Base-by-base conservation (phyloP, 2,888 invertebrate genomes). In the Hemicrepidius hirtus region DNA sequence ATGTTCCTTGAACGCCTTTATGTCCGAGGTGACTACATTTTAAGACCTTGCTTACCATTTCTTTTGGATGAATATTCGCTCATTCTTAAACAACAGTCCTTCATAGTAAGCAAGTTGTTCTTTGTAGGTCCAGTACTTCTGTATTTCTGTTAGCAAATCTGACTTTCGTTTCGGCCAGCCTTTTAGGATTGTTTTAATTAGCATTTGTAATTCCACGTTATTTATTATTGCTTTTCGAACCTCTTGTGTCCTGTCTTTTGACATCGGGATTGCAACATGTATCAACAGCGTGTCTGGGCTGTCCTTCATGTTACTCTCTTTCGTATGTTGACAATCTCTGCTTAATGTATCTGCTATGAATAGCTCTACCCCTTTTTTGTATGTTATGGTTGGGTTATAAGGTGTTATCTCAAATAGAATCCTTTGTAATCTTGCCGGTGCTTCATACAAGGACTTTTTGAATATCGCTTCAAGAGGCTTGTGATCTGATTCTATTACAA, bases 381-480 rank as follows among this genome's bases (percentile, higher is more conserved):
- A 82, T 13, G 53, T 55, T 9, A 82, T 74, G 35, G 73, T 74
- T 10, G 77, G 74, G 20, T 76, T 65, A 73, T 81, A 82, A 65
- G 68, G 75, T 9, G 76, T 49, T 7, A 82, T 59, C 21, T 78
- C 67, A 24, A 82, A 70, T 20, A 80, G 40, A 60, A 81, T 82
- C 66, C 78, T 75, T 75, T 81, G 81, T 13, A 82, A 65, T 49
- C 81, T 68, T 44, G 71, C 73, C 81, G 73, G 75, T 55, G 71
- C 70, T 35, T 21, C n/a, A 35, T 59, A 13, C 37, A 75, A 35
- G 4, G 74, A 69, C 73, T 81, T 81, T 41, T 77, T 78, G 32
- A 76, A 75, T n/a, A 81, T 79, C 12, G 75, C 13, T 37, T 78
- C 76, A 6, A 80, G 59, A 6, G 81, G 80, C 41, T 80, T 80